These are phyloP conservation scores for Pemphredon lugubris DNA, from an alignment of 2,888 invertebrate species.

Conservation along the genomic window DNA sequence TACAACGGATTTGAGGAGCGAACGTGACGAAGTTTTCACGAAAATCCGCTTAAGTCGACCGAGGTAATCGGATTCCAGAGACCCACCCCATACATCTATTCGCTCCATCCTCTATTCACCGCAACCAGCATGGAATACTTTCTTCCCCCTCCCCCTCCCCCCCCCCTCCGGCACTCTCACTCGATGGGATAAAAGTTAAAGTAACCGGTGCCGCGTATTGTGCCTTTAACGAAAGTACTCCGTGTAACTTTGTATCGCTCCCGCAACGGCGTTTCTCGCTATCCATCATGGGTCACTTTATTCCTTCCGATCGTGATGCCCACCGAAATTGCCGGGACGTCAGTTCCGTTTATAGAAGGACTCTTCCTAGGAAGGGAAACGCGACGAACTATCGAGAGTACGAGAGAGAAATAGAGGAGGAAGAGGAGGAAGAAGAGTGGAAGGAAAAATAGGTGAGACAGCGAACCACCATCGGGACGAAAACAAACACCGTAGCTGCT, in stretches of 20 bases:
- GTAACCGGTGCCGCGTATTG: slow-evolving; percentile 14
- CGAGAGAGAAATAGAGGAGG: background rate
- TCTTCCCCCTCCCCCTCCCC: slow-evolving; percentile 10
- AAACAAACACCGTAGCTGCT: slow-evolving; percentile 77
- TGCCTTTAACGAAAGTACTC: slow-evolving; percentile 16
- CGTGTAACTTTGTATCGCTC: background rate
- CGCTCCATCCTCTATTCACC: slow-evolving; percentile 33
- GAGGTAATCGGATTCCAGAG: slow-evolving; percentile 67
- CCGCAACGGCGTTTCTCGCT: background rate
- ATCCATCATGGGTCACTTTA: slow-evolving; percentile 30
- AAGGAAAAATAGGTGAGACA: slow-evolving; percentile 44
- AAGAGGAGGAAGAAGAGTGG: slow-evolving; percentile 1
- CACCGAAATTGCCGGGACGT: slow-evolving; percentile 25
- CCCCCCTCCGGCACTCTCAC: too few species aligned
- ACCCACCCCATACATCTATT: slow-evolving; percentile 43
- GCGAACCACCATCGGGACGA: slow-evolving; percentile 55
- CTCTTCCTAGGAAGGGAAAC: background rate
- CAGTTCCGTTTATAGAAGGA: slow-evolving; percentile 7
- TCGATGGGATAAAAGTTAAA: slow-evolving; percentile 27
- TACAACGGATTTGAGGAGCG: slow-evolving; percentile 42
- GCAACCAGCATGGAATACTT: slow-evolving; percentile 24
- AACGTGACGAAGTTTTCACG: slow-evolving; percentile 48
- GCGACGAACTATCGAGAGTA: too few species aligned
- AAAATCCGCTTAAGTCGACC: slow-evolving; percentile 66
- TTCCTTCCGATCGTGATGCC: slow-evolving; percentile 1